These are phyloP conservation scores for Furcula furcula DNA, from an alignment of 2,888 invertebrate genomes.

Conservation along the genomic window DNA sequence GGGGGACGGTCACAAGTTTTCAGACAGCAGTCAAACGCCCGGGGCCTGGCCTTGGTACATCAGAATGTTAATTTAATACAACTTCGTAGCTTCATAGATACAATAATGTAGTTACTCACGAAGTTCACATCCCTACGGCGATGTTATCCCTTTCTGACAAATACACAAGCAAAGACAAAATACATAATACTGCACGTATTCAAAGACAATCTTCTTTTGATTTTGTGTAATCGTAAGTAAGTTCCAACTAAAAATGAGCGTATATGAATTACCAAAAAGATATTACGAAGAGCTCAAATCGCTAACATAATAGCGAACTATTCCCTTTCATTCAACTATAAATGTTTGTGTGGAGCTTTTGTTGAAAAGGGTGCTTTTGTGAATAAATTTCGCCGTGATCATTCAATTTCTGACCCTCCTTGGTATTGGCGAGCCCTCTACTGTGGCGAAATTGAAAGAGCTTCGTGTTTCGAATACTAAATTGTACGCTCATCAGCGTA, in stretches of 20 bases:
- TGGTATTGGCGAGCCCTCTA: slow-evolving; percentile 16
- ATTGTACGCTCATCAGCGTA: slow-evolving; percentile 12
- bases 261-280: no score
- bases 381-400: slow-evolving; percentile 28
- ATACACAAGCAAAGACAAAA: no score
- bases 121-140: slow-evolving; percentile 14
- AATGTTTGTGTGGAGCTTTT: slow-evolving; percentile 22
- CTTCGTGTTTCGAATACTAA: slow-evolving; percentile 26
- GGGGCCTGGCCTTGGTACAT: slow-evolving; percentile 8
- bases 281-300: slow-evolving; percentile 4
- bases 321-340: slow-evolving; percentile 13
- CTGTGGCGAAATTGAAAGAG: slow-evolving; percentile 30
- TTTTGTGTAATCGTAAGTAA: no score
- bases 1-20: slow-evolving; percentile 10
- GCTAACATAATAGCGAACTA: slow-evolving; percentile 10
- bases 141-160: no score
- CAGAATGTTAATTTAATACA: slow-evolving; percentile 13
- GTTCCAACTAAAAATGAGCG: no score
- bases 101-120: slow-evolving; percentile 19
- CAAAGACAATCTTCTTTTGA: no score
- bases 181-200: no score
- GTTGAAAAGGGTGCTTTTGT: slow-evolving; percentile 27
- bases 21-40: slow-evolving; percentile 15
- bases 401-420: slow-evolving; percentile 22
- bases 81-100: slow-evolving; percentile 17